phyloP scores from a whole-genome alignment of 1,140 invertebrate species.

The Eumaeus atala region DNA sequence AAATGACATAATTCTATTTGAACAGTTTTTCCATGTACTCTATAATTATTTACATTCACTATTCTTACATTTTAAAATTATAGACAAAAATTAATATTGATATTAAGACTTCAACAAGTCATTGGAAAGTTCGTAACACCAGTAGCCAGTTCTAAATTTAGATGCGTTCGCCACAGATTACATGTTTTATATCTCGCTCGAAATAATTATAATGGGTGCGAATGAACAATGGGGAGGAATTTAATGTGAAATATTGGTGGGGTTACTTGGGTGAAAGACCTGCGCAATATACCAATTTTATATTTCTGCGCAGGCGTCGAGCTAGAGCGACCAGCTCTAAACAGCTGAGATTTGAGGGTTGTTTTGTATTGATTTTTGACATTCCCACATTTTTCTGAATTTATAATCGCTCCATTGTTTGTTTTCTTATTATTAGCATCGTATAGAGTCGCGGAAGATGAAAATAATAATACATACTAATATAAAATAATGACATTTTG shows the following conservation, averaged over 20 bases:
- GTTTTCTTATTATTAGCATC: too few species aligned
- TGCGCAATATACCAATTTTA: conserved; percentile 39
- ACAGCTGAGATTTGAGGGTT: conserved; percentile 15
- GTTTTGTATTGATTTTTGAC: conserved; percentile 1
- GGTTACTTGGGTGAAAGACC: conserved; percentile 34
- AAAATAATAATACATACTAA: too few species aligned
- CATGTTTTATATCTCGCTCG: conserved; percentile 42
- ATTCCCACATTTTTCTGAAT: conserved; percentile 12
- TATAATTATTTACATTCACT: too few species aligned
- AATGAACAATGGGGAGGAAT: conserved; percentile 52
- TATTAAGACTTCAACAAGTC: too few species aligned
- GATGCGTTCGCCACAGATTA: conserved; percentile 30
- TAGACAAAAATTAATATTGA: too few species aligned
- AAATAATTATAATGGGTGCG: conserved; percentile 51
- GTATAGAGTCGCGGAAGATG: too few species aligned
- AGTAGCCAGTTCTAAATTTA: conserved; percentile 18
- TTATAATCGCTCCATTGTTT: conserved; percentile 13
- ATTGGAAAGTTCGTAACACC: too few species aligned
- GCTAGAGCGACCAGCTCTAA: conserved; percentile 15
- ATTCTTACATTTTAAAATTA: too few species aligned
- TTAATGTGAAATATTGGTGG: conserved; percentile 48
- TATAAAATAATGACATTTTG: too few species aligned
- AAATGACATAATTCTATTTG: too few species aligned
- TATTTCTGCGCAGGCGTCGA: conserved; percentile 45
- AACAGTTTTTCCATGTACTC: too few species aligned